Conservation (phyloP, 2,113 vertebrate species). For the Cyanoderma ruficeps region DNA sequence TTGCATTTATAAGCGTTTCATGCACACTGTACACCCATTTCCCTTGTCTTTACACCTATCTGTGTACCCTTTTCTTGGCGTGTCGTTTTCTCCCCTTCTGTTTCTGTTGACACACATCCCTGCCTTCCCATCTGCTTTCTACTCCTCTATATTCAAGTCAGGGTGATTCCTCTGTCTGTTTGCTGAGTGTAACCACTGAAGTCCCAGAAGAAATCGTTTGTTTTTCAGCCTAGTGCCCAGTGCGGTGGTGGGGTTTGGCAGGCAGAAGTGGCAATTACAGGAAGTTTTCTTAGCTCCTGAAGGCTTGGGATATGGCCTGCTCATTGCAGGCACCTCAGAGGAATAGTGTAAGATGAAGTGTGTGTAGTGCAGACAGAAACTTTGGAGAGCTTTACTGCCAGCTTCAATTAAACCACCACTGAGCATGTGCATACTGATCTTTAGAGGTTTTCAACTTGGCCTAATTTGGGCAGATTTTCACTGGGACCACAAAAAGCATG, state of each 20-base stretch:
- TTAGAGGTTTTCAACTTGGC: slow-evolving; percentile 18
- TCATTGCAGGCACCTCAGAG: not conserved
- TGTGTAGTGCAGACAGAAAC: not conserved
- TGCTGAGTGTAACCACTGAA: not conserved
- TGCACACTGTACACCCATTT: not conserved
- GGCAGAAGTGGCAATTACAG: not conserved
- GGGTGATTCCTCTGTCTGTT: not conserved
- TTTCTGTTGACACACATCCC: slow-evolving; percentile 15
- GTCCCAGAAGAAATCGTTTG: not conserved
- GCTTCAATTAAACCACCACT: not conserved
- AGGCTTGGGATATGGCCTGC: not conserved
- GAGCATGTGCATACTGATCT: slow-evolving; percentile 12
- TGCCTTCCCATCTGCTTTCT: slow-evolving; percentile 25
- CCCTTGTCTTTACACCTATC: not conserved
- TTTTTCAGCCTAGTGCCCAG: not conserved
- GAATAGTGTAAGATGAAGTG: not conserved
- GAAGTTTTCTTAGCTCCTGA: not conserved
- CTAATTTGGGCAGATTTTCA: slow-evolving; percentile 62
- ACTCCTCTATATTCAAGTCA: not conserved
- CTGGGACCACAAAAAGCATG: slow-evolving; percentile 16
- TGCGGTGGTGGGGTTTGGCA: not conserved
- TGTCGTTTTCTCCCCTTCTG: not conserved
- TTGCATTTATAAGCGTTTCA: not conserved
- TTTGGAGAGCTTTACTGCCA: not conserved
- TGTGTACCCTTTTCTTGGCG: not conserved